Evolutionary conservation across 2,113 vertebrate species (phyloP).

Genomic region (Heterocephalus glaber): DNA sequence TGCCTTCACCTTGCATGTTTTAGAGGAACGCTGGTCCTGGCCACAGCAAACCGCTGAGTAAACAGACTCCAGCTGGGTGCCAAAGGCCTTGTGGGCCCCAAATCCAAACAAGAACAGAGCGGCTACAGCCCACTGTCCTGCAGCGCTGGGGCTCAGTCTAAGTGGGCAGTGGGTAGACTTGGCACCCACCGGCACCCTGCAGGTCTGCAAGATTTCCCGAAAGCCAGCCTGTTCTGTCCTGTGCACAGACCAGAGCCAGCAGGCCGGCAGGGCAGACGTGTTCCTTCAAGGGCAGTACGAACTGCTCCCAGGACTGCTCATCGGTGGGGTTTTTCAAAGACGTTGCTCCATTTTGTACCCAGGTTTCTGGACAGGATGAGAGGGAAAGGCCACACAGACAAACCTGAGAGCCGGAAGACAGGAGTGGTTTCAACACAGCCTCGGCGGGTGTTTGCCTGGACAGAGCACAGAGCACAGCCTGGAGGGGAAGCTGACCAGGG

Average conservation of each 20-base stretch:
- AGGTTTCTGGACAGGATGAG: neutral
- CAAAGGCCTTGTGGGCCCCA: neutral
- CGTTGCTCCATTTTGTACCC: neutral
- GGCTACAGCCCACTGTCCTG: neutral
- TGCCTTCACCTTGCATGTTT: neutral
- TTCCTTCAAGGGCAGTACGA: fast-evolving
- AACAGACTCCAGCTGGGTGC: neutral
- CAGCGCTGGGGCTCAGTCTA: neutral
- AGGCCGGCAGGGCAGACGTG: neutral
- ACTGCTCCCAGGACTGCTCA: neutral
- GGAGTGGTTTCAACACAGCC: too few species aligned
- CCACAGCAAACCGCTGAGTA: fast-evolving
- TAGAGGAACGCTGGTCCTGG: neutral
- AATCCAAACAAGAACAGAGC: fast-evolving
- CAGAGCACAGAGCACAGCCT: too few species aligned
- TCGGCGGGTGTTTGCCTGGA: neutral
- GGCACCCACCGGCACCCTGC: neutral
- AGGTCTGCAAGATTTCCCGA: neutral
- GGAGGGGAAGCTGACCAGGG: too few species aligned
- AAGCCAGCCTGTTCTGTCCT: neutral
- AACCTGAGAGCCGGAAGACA: neutral
- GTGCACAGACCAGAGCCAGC: neutral
- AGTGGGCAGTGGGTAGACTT: neutral
- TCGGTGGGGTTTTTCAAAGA: neutral
- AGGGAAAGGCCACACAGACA: neutral